Evolutionary conservation across 2,113 vertebrate species (phyloP).

Genomic region (Rhadina sibilatrix): DNA sequence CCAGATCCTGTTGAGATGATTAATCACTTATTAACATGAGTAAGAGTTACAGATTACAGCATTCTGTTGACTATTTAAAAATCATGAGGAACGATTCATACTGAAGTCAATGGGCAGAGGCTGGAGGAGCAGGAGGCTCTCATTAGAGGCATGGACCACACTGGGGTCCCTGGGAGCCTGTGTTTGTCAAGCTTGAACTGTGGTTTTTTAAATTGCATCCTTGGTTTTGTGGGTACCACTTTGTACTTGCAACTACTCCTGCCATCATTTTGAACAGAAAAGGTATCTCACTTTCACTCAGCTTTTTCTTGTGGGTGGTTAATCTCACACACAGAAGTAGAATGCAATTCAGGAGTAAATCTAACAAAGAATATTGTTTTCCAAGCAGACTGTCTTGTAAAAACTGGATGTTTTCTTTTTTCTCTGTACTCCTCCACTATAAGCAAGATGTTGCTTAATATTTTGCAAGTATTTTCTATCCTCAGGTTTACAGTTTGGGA

Average conservation of each 20-base stretch:
- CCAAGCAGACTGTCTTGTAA: not conserved
- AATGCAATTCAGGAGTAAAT: not conserved
- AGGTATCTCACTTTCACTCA: not conserved
- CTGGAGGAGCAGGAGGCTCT: not conserved
- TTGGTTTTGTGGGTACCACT: not conserved
- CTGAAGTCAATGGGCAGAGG: not conserved
- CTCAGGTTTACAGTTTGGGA: not conserved
- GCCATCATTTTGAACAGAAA: not conserved
- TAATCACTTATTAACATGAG: slow-evolving; percentile 31
- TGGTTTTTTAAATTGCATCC: slow-evolving; percentile 10
- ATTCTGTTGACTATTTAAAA: slow-evolving; percentile 17
- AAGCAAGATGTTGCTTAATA: not conserved
- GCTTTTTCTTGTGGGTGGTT: not conserved
- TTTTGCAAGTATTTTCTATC: not conserved
- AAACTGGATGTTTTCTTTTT: not conserved
- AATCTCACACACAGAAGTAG: not conserved
- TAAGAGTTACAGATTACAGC: slow-evolving; percentile 10
- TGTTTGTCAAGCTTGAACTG: not conserved
- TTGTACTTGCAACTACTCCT: not conserved
- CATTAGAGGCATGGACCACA: not conserved
- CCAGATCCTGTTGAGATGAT: slow-evolving; percentile 21
- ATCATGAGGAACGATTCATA: not conserved
- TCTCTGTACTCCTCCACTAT: not conserved
- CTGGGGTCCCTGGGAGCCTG: not conserved
- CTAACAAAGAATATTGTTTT: not conserved